A percentile compares a stretch with the other conserved stretches of the same genome.
phyloP scores from a whole-genome alignment of 2,888 invertebrate genomes.

The Diogma glabrata region DNA sequence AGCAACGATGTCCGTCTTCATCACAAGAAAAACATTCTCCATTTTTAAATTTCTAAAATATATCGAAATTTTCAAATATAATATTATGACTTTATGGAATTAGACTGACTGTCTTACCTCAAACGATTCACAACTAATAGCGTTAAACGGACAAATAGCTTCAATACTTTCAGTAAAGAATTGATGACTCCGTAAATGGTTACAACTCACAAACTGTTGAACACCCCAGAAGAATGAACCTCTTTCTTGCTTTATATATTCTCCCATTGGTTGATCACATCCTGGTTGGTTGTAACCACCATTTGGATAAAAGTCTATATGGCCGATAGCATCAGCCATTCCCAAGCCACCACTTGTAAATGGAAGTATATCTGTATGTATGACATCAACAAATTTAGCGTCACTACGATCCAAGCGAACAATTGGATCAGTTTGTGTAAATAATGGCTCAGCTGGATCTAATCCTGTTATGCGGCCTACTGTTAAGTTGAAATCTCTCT shows the following conservation, averaged over 20 bases:
- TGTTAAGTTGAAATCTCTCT: conserved; percentile 53
- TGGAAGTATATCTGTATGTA: conserved; percentile 77
- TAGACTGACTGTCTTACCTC: too few species aligned
- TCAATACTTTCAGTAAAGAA: conserved; percentile 76
- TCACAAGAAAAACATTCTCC: conserved; percentile 62
- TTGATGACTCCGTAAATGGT: conserved; percentile 75
- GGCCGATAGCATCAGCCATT: conserved; percentile 69
- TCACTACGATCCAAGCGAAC: conserved; percentile 79
- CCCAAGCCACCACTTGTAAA: conserved; percentile 69
- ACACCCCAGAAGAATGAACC: conserved; percentile 50
- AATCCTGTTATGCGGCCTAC: conserved; percentile 74
- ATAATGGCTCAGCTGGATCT: conserved; percentile 89
- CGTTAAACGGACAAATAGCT: conserved; percentile 62
- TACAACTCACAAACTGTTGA: conserved; percentile 56
- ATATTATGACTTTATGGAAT: too few species aligned
- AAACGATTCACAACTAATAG: conserved; percentile 67
- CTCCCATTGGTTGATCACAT: conserved; percentile 45
- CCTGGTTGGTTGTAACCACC: conserved; percentile 75
- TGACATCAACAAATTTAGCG: conserved; percentile 78
- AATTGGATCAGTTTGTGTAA: conserved; percentile 63
- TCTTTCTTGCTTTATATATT: conserved; percentile 50
- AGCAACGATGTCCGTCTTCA: conserved; percentile 49
- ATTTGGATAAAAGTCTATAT: conserved; percentile 87
- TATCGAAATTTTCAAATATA: too few species aligned
- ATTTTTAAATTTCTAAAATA: conserved; percentile 53